phyloP scores from a whole-genome alignment of 2,113 vertebrate genomes.

The Oncorhynchus clarkii region DNA sequence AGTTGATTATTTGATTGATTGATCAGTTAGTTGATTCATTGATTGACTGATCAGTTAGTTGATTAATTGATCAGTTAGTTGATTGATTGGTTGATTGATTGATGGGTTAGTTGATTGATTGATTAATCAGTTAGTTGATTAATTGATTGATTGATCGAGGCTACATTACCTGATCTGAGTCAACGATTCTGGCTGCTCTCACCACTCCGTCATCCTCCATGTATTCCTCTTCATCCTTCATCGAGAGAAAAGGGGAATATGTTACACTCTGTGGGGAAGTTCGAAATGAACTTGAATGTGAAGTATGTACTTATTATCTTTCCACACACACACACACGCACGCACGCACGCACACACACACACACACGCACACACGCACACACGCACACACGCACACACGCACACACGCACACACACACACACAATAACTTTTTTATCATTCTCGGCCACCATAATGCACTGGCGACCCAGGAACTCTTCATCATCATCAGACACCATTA shows the following conservation, averaged over 20 bases:
- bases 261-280: too few relatives aligned
- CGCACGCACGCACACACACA: too few relatives aligned
- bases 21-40: background rate
- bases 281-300: too few relatives aligned
- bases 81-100: background rate
- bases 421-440: too few relatives aligned
- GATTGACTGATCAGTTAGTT: too few relatives aligned
- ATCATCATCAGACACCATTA: background rate
- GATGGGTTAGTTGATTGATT: background rate
- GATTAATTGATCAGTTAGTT: background rate
- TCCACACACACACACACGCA: too few relatives aligned
- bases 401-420: too few relatives aligned
- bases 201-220: constrained; percentile 20
- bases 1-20: background rate
- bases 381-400: too few relatives aligned
- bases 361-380: too few relatives aligned
- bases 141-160: background rate
- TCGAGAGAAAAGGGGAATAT: background rate
- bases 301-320: too few relatives aligned
- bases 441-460: too few relatives aligned
- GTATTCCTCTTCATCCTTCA: constrained; percentile 16
- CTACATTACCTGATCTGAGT: constrained; percentile 56
- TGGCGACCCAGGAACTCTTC: background rate
- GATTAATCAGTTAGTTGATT: background rate
- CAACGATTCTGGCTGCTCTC: constrained; percentile 19